These are phyloP conservation scores for Psittacara wagleri DNA, from an alignment of 2,113 vertebrate genomes.

Conservation along the genomic window DNA sequence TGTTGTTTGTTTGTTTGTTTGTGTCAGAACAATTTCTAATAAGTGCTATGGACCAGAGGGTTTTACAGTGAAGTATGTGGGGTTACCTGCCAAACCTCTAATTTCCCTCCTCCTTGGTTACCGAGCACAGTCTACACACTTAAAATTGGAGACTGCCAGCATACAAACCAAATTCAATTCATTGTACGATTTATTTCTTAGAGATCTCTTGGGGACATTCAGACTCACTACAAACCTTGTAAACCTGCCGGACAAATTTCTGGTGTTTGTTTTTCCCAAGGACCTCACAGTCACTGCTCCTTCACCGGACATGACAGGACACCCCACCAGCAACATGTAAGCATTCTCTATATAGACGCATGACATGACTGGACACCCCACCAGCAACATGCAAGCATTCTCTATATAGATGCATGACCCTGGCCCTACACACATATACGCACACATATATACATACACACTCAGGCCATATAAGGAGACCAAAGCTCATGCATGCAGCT, in stretches of 20 bases:
- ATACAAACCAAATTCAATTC: background rate
- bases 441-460: background rate
- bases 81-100: background rate
- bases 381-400: accelerated
- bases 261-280: background rate
- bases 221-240: background rate
- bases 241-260: background rate
- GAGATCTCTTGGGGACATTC: too few species aligned
- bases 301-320: background rate
- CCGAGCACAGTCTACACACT: background rate
- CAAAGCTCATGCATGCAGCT: background rate
- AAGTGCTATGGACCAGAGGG: background rate
- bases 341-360: accelerated
- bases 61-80: background rate
- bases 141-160: background rate
- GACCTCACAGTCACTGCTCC: background rate
- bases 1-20: background rate
- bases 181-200: background rate
- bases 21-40: background rate
- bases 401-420: accelerated
- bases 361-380: background rate
- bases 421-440: accelerated
- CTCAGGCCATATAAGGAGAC: accelerated
- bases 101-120: background rate
- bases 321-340: background rate